Evolutionary conservation across 2,888 invertebrate species (phyloP).

Genomic region (Pachycephus smyrnensis): DNA sequence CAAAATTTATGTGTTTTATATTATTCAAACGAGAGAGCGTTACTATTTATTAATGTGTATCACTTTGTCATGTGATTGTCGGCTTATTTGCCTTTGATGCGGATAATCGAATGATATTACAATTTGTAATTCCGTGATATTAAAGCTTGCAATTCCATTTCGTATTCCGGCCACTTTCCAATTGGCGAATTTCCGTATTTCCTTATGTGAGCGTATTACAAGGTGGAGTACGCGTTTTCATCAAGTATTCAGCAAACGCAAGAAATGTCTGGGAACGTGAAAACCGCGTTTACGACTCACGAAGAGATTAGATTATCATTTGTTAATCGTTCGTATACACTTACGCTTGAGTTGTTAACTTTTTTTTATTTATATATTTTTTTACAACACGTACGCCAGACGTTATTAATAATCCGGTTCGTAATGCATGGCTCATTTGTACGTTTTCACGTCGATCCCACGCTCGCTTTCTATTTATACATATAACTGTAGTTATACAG

Average conservation of each 20-base stretch:
- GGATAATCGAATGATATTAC: neutral
- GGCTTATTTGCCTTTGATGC: neutral
- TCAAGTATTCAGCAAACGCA: neutral
- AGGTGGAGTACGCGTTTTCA: neutral
- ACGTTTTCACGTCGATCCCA: slow-evolving; percentile 33
- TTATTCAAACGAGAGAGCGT: neutral
- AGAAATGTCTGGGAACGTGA: neutral
- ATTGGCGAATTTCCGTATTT: neutral
- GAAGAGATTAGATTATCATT: neutral
- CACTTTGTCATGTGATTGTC: neutral
- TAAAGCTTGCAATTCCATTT: neutral
- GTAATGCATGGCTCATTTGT: slow-evolving; percentile 22
- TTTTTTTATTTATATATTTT: neutral
- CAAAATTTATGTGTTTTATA: neutral
- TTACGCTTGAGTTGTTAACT: neutral
- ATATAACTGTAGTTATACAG: neutral
- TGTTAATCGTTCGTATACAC: neutral
- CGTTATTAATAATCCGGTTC: neutral
- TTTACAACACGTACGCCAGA: neutral
- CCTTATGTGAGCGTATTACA: neutral
- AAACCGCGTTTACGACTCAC: neutral
- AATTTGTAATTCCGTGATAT: neutral
- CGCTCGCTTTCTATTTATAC: slow-evolving; percentile 26
- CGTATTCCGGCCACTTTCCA: neutral
- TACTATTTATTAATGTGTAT: neutral